phyloP scores from a whole-genome alignment of 2,888 invertebrate species.

The Ichneumoninae sp. region DNA sequence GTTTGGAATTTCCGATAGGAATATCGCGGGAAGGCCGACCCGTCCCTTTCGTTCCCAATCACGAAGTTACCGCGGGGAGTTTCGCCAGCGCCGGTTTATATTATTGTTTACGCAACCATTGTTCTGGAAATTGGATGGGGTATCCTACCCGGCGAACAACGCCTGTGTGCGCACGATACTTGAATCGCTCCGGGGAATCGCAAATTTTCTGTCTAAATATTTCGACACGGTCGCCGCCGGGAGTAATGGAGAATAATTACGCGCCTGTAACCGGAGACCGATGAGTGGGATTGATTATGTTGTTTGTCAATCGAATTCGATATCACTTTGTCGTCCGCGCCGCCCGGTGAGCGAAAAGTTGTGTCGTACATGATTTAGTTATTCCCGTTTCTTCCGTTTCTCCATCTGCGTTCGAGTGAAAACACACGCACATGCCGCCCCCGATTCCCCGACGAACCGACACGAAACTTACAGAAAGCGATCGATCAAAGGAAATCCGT shows the following conservation, averaged over 20 bases:
- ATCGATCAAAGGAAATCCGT: slow-evolving; percentile 62
- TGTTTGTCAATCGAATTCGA: background rate
- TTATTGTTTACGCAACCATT: slow-evolving; percentile 44
- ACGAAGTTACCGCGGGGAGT: background rate
- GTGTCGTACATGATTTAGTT: slow-evolving; percentile 18
- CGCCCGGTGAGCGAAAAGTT: slow-evolving; percentile 8
- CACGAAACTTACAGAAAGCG: slow-evolving; percentile 37
- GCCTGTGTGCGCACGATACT: background rate
- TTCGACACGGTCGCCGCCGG: background rate
- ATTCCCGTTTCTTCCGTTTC: slow-evolving; percentile 34
- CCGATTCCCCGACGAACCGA: slow-evolving; percentile 42
- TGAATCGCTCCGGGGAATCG: slow-evolving; percentile 19
- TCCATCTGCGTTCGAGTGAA: slow-evolving; percentile 11
- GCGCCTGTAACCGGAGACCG: slow-evolving; percentile 4
- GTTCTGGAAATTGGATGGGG: slow-evolving; percentile 52
- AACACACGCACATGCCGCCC: slow-evolving; percentile 14
- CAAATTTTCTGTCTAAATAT: slow-evolving; percentile 22
- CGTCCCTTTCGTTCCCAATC: background rate
- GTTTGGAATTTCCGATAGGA: slow-evolving; percentile 28
- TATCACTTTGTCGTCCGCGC: background rate
- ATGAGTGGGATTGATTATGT: slow-evolving; percentile 4
- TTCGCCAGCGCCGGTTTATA: slow-evolving; percentile 3
- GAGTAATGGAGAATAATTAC: slow-evolving; percentile 35
- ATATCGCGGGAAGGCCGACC: slow-evolving; percentile 15
- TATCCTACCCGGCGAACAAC: slow-evolving; percentile 1